phyloP scores from a whole-genome alignment of 2,888 invertebrate species.

The Diloba caeruleocephala region DNA sequence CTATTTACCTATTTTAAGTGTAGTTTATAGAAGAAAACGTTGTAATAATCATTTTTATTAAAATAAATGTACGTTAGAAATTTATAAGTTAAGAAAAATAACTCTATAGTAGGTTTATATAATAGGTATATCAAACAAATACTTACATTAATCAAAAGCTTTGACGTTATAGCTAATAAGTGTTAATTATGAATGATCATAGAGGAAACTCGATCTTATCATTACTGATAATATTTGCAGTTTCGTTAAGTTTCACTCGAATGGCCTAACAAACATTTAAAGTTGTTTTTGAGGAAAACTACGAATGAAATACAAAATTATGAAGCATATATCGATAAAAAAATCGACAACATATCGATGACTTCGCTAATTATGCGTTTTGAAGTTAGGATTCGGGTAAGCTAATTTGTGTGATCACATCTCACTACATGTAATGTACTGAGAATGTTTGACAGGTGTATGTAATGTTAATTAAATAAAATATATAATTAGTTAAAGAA shows the following conservation, averaged over 20 bases:
- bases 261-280: too few relatives aligned
- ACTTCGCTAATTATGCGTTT: too few relatives aligned
- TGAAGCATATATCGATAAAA: too few relatives aligned
- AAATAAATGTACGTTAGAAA: too few relatives aligned
- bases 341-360: too few relatives aligned
- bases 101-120: conserved; percentile 54
- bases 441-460: conserved; percentile 62
- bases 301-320: too few relatives aligned
- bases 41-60: too few relatives aligned
- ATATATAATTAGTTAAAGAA: conserved; percentile 30
- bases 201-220: conserved; percentile 67
- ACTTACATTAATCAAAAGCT: too few relatives aligned
- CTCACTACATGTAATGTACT: conserved; percentile 73
- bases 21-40: too few relatives aligned
- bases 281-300: too few relatives aligned
- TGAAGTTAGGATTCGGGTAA: conserved; percentile 32
- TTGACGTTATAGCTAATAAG: too few relatives aligned
- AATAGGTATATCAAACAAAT: too few relatives aligned
- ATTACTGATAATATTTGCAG: conserved; percentile 64
- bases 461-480: not conserved
- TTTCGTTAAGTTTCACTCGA: conserved; percentile 52
- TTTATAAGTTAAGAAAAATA: not conserved
- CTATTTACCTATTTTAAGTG: not conserved
- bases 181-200: conserved; percentile 11
- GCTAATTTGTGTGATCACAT: conserved; percentile 56